Percentiles rank a stretch among this genome's conserved stretches.
Conservation (phyloP, 2,888 invertebrate species). For the Drosophila yooni region DNA sequence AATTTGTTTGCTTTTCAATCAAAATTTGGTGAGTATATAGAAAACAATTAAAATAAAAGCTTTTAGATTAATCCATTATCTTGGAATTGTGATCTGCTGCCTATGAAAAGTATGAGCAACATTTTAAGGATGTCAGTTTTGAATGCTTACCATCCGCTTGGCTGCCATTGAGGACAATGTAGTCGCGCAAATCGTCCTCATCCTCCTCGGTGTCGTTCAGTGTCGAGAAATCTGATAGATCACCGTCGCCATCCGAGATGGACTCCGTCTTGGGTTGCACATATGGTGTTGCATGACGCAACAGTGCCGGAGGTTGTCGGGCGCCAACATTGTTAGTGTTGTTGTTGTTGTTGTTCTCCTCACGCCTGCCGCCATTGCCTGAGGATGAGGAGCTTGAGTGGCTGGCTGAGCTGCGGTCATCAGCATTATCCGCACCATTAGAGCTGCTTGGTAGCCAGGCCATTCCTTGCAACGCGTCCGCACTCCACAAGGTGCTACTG, state of each 20-base stretch:
- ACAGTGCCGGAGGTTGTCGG: constrained; percentile 44
- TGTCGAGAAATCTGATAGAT: constrained; percentile 88
- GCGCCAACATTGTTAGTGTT: constrained; percentile 11
- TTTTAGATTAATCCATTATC: background rate
- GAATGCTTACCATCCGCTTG: constrained; percentile 70
- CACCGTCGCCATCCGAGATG: constrained; percentile 83
- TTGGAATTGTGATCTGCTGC: background rate
- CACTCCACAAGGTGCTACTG: constrained; percentile 5
- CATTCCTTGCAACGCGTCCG: constrained; percentile 46
- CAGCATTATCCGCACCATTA: constrained; percentile 64
- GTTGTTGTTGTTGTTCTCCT: constrained; percentile 20
- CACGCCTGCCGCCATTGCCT: constrained; percentile 29
- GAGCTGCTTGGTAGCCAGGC: constrained; percentile 71
- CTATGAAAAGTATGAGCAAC: background rate
- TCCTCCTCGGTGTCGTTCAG: constrained; percentile 93
- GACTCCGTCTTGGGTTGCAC: constrained; percentile 82
- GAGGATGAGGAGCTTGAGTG: constrained; percentile 59
- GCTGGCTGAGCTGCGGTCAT: constrained; percentile 71
- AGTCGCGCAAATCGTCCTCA: constrained; percentile 84
- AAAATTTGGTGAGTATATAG: background rate
- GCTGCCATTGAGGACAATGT: constrained; percentile 64
- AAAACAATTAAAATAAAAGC: background rate
- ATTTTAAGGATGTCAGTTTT: background rate
- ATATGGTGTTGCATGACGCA: constrained; percentile 61
- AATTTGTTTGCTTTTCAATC: background rate